Base-by-base conservation (phyloP, 2,888 invertebrate genomes). In the Hipparchia sbordonii region DNA sequence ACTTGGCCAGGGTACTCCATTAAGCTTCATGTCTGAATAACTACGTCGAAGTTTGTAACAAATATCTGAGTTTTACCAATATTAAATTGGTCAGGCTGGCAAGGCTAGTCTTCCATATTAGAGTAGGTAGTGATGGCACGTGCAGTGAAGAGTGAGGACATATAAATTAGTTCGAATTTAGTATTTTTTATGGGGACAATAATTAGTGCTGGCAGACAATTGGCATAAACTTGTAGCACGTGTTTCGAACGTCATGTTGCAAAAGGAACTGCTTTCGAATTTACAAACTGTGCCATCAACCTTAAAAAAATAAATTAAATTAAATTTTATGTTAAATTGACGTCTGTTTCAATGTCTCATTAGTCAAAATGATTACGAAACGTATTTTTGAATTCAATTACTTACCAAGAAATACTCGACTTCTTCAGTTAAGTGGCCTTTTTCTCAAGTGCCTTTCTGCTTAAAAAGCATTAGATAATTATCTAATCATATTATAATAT, bases 181-280 rank as follows among this genome's bases (percentile, higher is more conserved):
- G 39, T 56, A 23, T 62, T 67, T 69, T 69, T 69, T 69, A 56
- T 67, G 60, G 13, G 52, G n/a, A 70, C 9, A 54, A 54, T 62
- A 72, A 72, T 68, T 70, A 67, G 51, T 59, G 48, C 62, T 66
- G 70, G 51, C 71, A 68, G 59, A 71, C 45, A 69, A 68, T 74
- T 72, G 72, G 74, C 70, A 71, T 51, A 56, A 9, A 67, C n/a
- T 46, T 23, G 52, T 63, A 71, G 52, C 72, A 74, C 72, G 72
- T 74, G 74, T 48, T 67, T 7, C 51, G 63, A 68, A 65, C 67
- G 54, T 65, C 54, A 51, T 33, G 8, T 48, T 48, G 8, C 48
- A 48, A 5, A 3, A 48, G 52, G 51, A 12, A 61, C 51, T 39
- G 72, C 70, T 70, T 70, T 71, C 67, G 33, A 67, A 61, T 67